phyloP scores from a whole-genome alignment of 2,113 vertebrate species.

The Pelvicachromis taeniatus region DNA sequence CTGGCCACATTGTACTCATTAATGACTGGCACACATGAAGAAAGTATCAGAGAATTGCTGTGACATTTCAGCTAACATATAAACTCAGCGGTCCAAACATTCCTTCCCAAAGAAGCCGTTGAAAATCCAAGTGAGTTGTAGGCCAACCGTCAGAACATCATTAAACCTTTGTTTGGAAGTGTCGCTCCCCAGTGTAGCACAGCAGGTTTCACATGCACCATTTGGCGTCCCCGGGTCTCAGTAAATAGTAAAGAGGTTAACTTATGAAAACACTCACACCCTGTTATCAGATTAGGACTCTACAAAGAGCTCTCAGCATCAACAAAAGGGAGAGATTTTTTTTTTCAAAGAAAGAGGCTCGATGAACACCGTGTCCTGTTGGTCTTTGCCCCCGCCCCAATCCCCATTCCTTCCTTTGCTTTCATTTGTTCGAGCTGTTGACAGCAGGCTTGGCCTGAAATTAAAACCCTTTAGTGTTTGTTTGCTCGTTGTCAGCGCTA shows the following conservation, averaged over 20 bases:
- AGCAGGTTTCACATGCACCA: constrained; percentile 24
- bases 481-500: constrained; percentile 55
- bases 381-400: not conserved
- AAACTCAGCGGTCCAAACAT: constrained; percentile 13
- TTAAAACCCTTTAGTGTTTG: constrained; percentile 63
- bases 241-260: constrained; percentile 24
- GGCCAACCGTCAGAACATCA: constrained; percentile 16
- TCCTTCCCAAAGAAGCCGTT: constrained; percentile 15
- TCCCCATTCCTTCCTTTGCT: constrained; percentile 32
- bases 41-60: constrained; percentile 43
- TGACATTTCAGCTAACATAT: constrained; percentile 38
- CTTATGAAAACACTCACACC: constrained; percentile 52
- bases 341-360: constrained; percentile 23
- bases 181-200: not conserved
- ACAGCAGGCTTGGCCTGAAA: constrained; percentile 56
- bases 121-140: not conserved
- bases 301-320: constrained; percentile 53
- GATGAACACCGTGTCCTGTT: constrained; percentile 29
- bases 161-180: constrained; percentile 35
- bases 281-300: constrained; percentile 54
- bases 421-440: constrained; percentile 61
- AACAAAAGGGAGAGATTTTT: constrained; percentile 25
- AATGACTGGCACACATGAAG: constrained; percentile 52
- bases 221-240: constrained; percentile 32
- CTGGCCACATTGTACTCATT: constrained; percentile 44